phyloP scores from a whole-genome alignment of 2,797 vertebrate species.

The Typhlichthys eigenmanni region DNA sequence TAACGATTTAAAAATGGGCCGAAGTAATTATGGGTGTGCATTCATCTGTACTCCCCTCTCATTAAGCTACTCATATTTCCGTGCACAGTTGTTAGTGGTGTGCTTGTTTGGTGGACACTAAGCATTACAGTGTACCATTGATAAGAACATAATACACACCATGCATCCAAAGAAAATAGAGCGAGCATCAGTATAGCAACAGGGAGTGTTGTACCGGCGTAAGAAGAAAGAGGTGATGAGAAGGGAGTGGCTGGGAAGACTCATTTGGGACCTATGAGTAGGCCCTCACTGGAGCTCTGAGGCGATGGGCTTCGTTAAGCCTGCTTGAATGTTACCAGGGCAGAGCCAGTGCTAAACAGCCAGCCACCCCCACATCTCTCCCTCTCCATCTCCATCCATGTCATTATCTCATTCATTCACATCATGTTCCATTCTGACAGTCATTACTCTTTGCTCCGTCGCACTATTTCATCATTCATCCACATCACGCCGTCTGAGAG shows the following conservation, averaged over 20 bases:
- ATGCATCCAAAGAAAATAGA: background rate
- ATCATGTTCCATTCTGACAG: background rate
- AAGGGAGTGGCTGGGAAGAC: conserved; percentile 9
- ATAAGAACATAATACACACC: background rate
- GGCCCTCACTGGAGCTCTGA: conserved; percentile 39
- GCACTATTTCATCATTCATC: background rate
- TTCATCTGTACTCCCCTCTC: too few relatives aligned
- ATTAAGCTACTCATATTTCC: too few relatives aligned
- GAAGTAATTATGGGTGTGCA: too few relatives aligned
- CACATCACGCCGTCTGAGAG: background rate
- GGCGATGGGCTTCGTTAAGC: conserved; percentile 54
- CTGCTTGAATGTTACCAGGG: conserved; percentile 6
- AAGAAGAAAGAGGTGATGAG: conserved; percentile 5
- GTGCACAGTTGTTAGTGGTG: too few relatives aligned
- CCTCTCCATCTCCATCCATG: background rate
- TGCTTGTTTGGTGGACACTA: too few relatives aligned
- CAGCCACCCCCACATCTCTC: background rate
- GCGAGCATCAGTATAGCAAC: background rate
- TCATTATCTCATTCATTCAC: background rate
- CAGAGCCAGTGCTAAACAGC: conserved; percentile 23
- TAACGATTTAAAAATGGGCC: too few relatives aligned
- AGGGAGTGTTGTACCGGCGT: conserved; percentile 20
- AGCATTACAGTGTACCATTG: background rate
- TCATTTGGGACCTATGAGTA: too few relatives aligned
- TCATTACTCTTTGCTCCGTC: background rate